Conservation (phyloP, 2,113 vertebrate genomes). For the Conger conger region DNA sequence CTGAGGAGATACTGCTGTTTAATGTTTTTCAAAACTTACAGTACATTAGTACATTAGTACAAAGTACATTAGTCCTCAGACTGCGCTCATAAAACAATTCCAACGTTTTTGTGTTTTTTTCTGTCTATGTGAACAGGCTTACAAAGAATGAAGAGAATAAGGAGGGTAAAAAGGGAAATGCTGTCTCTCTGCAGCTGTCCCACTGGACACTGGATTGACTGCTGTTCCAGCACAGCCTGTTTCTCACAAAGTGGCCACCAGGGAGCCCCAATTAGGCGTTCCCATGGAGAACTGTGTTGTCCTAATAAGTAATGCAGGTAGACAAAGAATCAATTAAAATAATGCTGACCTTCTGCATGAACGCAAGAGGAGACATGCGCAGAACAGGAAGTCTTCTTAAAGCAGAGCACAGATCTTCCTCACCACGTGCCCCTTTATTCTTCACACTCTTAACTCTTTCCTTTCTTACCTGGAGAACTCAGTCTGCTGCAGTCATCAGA, state of each 20-base stretch:
- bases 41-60: neutral
- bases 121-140: neutral
- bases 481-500: too few relatives aligned
- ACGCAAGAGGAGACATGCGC: conserved; percentile 33
- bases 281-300: conserved; percentile 88
- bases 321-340: conserved; percentile 93
- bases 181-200: conserved; percentile 50
- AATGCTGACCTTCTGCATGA: conserved; percentile 83
- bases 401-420: neutral
- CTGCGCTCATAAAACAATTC: neutral
- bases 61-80: neutral
- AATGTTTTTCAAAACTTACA: neutral
- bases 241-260: conserved; percentile 82
- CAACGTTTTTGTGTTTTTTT: neutral
- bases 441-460: neutral
- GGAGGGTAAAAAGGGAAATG: neutral
- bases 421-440: neutral
- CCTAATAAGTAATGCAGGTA: conserved; percentile 87
- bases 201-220: conserved; percentile 63
- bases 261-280: conserved; percentile 91
- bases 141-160: neutral
- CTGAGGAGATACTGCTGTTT: neutral
- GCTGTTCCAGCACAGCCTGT: conserved; percentile 71
- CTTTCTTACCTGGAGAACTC: neutral
- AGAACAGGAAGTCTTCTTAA: conserved; percentile 22